A percentile compares a stretch with the other conserved stretches of the same genome.
These are phyloP conservation scores for Lophura nycthemera DNA, from an alignment of 2,113 vertebrate species.

Conservation along the genomic window DNA sequence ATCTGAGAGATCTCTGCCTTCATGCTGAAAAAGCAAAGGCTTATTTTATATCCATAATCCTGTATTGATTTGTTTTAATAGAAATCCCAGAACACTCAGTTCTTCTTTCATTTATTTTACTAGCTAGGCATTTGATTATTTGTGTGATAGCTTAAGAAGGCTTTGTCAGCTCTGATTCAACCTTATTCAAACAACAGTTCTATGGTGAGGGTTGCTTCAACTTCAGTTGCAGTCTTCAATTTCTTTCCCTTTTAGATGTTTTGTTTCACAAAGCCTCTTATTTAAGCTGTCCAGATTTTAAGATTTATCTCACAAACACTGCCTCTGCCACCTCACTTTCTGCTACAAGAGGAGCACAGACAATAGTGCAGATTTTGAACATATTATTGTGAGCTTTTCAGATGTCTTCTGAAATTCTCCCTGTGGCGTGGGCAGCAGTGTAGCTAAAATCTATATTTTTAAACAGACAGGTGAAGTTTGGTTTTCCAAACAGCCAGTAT, in stretches of 20 bases:
- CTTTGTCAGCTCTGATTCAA: constrained; percentile 12
- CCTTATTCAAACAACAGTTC: not conserved
- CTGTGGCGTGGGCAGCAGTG: not conserved
- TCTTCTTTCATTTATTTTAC: constrained; percentile 33
- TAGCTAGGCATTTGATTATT: not conserved
- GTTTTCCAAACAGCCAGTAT: not conserved
- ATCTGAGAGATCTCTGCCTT: not conserved
- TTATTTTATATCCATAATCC: not conserved
- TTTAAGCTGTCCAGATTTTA: not conserved
- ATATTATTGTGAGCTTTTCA: rapidly evolving
- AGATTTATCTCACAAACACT: not conserved
- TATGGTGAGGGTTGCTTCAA: not conserved
- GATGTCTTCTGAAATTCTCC: not conserved
- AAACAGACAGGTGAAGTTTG: not conserved
- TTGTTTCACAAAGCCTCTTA: not conserved
- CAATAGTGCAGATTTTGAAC: not conserved
- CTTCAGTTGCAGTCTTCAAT: not conserved
- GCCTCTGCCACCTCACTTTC: not conserved
- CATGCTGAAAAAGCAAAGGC: not conserved
- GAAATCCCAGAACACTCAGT: not conserved
- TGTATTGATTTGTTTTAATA: constrained; percentile 3
- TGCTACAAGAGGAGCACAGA: rapidly evolving
- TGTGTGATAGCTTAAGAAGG: not conserved
- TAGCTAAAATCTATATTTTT: not conserved
- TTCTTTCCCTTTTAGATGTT: not conserved